phyloP scores from a whole-genome alignment of 2,113 vertebrate species.

The Indicator maculatus region DNA sequence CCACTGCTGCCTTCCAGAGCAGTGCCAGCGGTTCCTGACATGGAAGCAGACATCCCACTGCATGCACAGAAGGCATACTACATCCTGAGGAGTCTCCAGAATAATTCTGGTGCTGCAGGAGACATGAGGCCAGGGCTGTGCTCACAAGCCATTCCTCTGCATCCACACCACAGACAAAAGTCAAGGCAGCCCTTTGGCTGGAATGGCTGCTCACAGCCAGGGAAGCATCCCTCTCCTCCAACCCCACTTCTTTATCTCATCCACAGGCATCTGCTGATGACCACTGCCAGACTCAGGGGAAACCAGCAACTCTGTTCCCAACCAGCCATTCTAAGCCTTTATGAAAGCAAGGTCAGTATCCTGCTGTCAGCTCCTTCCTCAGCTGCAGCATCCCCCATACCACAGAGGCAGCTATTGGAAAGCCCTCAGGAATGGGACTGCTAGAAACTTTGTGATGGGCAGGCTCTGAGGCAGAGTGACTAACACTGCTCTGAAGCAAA shows the following conservation, averaged over 20 bases:
- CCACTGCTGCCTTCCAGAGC: background rate
- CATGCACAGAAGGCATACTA: background rate
- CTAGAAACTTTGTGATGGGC: background rate
- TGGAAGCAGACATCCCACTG: accelerated
- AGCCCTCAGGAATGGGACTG: background rate
- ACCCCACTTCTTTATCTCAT: background rate
- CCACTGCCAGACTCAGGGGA: background rate
- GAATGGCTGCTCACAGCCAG: background rate
- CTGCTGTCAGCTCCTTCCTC: slow-evolving; percentile 10
- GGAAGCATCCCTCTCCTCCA: background rate
- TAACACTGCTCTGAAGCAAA: background rate
- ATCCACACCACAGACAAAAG: accelerated
- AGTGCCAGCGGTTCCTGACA: background rate
- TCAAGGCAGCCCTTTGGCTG: background rate
- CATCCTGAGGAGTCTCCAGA: accelerated
- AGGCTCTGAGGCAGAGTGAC: background rate
- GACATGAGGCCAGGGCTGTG: background rate
- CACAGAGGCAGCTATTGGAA: background rate
- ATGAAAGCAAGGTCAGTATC: slow-evolving; percentile 23
- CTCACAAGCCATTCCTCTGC: background rate
- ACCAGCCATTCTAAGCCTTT: background rate
- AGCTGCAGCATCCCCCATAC: background rate
- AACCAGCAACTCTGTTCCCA: background rate
- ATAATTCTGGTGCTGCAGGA: background rate
- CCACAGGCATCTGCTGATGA: slow-evolving; percentile 14